A percentile compares a stretch with the other conserved stretches of the same genome.
phyloP scores from a whole-genome alignment of 2,888 invertebrate genomes.

The Apodemia zela region DNA sequence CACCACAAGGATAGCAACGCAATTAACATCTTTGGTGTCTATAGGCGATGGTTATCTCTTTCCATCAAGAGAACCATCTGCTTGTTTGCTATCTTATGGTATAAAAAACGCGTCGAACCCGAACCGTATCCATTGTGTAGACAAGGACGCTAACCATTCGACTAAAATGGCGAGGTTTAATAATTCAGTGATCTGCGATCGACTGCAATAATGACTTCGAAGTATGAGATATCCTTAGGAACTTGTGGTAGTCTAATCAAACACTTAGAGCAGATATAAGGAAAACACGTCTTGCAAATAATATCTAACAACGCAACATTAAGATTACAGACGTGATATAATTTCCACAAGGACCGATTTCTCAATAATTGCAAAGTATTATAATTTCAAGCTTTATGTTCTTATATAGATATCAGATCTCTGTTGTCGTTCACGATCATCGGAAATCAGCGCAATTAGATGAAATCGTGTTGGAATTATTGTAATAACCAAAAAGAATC shows the following conservation, averaged over 20 bases:
- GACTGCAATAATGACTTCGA: background rate
- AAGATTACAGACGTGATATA: slow-evolving; percentile 55
- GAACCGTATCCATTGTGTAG: too few relatives aligned
- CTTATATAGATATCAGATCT: slow-evolving; percentile 49
- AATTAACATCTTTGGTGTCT: too few relatives aligned
- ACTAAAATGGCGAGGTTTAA: background rate
- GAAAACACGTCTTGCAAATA: slow-evolving; percentile 61
- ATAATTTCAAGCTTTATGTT: slow-evolving; percentile 40
- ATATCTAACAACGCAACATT: slow-evolving; percentile 52
- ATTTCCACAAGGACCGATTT: slow-evolving; percentile 51
- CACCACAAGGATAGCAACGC: too few relatives aligned
- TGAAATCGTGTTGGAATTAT: slow-evolving; percentile 75
- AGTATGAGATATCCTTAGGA: slow-evolving; percentile 25
- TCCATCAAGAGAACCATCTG: too few relatives aligned
- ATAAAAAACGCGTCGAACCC: too few relatives aligned
- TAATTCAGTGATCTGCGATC: slow-evolving; percentile 41
- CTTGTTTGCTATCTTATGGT: too few relatives aligned
- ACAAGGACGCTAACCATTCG: background rate
- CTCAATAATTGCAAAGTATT: slow-evolving; percentile 45
- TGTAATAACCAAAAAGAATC: slow-evolving; percentile 78
- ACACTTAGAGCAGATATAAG: slow-evolving; percentile 37
- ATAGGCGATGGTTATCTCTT: too few relatives aligned
- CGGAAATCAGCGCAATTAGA: slow-evolving; percentile 74
- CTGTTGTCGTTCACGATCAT: slow-evolving; percentile 59
- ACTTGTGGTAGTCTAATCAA: slow-evolving; percentile 32